These are phyloP conservation scores for Noctilio leporinus DNA, from an alignment of 2,113 vertebrate species.

Conservation along the genomic window DNA sequence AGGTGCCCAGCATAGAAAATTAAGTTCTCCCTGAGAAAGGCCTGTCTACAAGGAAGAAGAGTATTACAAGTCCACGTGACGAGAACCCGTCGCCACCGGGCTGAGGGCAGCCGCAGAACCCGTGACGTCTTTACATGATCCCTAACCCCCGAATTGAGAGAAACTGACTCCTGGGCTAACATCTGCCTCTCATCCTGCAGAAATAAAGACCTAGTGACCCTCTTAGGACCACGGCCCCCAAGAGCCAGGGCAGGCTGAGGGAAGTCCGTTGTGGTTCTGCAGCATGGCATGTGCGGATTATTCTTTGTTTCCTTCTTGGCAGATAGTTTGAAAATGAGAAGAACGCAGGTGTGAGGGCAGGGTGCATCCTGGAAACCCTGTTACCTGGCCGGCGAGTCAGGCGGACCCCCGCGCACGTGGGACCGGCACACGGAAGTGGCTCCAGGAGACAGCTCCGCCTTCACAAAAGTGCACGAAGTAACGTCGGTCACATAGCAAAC, in stretches of 20 bases:
- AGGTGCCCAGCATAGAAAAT: slow-evolving; percentile 36
- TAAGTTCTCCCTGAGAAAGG: slow-evolving; percentile 48
- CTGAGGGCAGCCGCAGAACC: background rate
- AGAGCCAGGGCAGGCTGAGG: background rate
- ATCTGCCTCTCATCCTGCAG: background rate
- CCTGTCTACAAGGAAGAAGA: slow-evolving; percentile 31
- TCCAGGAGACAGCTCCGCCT: background rate
- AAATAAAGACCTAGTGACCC: background rate
- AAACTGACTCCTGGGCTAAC: background rate
- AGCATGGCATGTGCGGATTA: background rate
- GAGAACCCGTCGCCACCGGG: background rate
- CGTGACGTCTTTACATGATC: background rate
- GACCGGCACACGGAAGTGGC: background rate
- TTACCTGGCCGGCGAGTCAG: too few relatives aligned
- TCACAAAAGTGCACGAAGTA: background rate
- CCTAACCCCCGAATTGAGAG: background rate
- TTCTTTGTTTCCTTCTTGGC: background rate
- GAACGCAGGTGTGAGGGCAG: rapidly evolving
- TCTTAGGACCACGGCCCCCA: background rate
- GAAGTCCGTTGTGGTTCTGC: background rate
- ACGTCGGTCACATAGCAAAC: background rate
- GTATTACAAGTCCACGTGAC: slow-evolving; percentile 19
- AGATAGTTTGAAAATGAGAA: background rate
- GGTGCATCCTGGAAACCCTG: too few relatives aligned
- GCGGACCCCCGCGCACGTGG: too few relatives aligned